phyloP scores from a whole-genome alignment of 2,797 vertebrate species.

The Falco columbarius region DNA sequence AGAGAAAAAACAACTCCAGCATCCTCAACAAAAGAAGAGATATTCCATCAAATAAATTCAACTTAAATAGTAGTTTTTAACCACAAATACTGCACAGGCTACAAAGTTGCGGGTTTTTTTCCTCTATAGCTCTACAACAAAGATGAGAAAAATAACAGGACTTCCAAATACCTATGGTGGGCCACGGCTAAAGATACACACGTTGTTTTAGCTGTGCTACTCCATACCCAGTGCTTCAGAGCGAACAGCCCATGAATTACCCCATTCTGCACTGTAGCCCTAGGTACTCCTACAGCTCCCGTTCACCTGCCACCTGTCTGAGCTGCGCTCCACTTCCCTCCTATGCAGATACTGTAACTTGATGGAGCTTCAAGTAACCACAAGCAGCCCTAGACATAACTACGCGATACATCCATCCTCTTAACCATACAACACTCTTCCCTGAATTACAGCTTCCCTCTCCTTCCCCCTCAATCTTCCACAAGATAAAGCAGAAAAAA shows the following conservation, averaged over 20 bases:
- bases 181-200: neutral
- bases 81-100: neutral
- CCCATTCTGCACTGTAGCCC: neutral
- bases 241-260: neutral
- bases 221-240: neutral
- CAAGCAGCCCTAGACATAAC: neutral
- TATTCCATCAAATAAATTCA: neutral
- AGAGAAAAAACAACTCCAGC: neutral
- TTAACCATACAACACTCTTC: neutral
- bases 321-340: neutral
- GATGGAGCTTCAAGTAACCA: neutral
- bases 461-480: neutral
- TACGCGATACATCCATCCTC: neutral
- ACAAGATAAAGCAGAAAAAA: neutral
- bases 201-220: neutral
- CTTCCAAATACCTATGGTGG: neutral
- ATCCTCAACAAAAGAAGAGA: neutral
- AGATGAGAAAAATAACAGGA: neutral
- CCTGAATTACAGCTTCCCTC: neutral
- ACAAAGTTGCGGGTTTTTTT: neutral
- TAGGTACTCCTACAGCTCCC: neutral
- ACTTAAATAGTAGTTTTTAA: neutral
- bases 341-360: neutral
- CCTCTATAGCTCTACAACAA: neutral
- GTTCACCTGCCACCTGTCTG: neutral